Conservation (phyloP, 2,113 vertebrate genomes). For the Stictonetta naevosa region DNA sequence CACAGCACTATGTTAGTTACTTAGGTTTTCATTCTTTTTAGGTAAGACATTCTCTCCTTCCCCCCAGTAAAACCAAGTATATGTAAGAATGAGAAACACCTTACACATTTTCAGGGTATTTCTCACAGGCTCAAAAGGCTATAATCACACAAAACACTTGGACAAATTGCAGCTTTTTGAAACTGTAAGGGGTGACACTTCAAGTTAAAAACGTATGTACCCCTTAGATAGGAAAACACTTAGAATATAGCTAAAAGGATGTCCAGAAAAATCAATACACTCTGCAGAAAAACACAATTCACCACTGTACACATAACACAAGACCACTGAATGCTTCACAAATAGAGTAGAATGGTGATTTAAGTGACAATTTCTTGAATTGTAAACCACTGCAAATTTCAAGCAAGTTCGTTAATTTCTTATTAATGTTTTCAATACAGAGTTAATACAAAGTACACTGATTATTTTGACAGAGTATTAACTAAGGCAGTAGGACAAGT, state of each 20-base stretch:
- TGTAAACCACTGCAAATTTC: background rate
- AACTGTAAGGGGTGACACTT: background rate
- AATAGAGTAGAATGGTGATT: background rate
- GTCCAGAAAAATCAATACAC: background rate
- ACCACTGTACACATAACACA: background rate
- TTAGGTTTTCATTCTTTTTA: background rate
- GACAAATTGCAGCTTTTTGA: background rate
- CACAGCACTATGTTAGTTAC: background rate
- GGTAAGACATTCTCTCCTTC: background rate
- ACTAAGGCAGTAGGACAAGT: background rate
- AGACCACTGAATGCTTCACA: background rate
- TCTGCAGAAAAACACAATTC: background rate
- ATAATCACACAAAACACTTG: slow-evolving; percentile 1
- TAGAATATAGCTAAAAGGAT: background rate
- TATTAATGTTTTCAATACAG: background rate
- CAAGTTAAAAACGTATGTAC: background rate
- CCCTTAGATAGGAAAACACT: background rate
- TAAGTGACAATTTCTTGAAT: background rate
- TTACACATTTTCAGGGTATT: background rate
- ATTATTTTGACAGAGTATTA: background rate
- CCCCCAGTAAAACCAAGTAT: background rate
- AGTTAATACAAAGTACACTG: background rate
- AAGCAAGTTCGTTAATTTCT: background rate
- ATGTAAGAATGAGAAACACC: background rate
- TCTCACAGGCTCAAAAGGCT: background rate